A percentile compares a stretch with the other conserved stretches of the same genome.
These are phyloP conservation scores for Luperina nickerlii DNA, from an alignment of 2,888 invertebrate species.

Conservation along the genomic window DNA sequence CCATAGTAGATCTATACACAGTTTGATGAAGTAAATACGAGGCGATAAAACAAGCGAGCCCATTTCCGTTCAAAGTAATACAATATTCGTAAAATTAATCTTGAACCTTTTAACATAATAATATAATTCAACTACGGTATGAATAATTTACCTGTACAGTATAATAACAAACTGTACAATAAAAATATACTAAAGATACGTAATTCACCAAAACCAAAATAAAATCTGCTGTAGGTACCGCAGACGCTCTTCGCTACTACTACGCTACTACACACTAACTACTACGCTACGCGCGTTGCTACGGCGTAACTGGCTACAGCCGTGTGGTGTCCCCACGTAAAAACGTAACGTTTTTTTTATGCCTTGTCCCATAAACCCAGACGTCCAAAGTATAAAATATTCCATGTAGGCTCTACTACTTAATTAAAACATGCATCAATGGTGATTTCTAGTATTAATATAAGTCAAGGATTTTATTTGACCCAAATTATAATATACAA, in stretches of 20 bases:
- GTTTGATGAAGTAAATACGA: not conserved
- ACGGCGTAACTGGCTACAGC: conserved; percentile 28
- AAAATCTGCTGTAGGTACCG: not conserved
- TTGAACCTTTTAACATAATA: not conserved
- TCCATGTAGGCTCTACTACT: not conserved
- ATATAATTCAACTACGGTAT: not conserved
- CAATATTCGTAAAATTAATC: not conserved
- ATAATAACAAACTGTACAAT: too few species aligned
- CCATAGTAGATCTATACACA: not conserved
- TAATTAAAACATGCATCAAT: not conserved
- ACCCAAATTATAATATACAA: conserved; percentile 13
- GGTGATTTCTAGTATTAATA: not conserved
- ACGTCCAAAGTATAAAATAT: not conserved
- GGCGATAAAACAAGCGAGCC: not conserved
- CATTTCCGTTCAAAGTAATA: not conserved
- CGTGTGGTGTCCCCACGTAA: not conserved
- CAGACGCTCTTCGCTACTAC: not conserved
- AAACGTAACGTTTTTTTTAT: not conserved
- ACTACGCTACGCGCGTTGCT: conserved; percentile 13
- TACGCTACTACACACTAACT: conserved; percentile 13
- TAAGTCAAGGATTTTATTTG: not conserved
- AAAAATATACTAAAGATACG: not conserved
- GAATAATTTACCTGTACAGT: not conserved
- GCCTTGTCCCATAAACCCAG: not conserved
- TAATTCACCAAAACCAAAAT: not conserved